These are phyloP conservation scores for Galago senegalensis DNA, from an alignment of 2,797 vertebrate species.

Conservation along the genomic window DNA sequence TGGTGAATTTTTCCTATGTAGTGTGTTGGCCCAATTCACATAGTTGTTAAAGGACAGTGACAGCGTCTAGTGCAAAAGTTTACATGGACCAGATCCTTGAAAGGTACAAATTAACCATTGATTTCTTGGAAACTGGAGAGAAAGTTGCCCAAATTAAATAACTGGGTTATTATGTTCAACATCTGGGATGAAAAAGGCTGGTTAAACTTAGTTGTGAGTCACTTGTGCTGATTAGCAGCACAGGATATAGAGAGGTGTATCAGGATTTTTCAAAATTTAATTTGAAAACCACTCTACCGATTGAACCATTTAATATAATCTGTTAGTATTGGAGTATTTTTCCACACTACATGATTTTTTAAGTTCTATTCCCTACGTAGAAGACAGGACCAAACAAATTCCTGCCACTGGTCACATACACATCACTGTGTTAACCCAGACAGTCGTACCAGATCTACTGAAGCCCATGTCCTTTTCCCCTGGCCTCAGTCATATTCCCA, in stretches of 20 bases:
- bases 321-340: not conserved
- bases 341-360: not conserved
- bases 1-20: not conserved
- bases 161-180: not conserved
- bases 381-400: not conserved
- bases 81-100: not conserved
- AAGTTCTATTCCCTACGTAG: not conserved
- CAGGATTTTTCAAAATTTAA: constrained; percentile 11
- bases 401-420: not conserved
- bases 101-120: not conserved
- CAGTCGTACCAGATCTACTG: not conserved
- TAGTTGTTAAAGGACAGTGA: constrained; percentile 14
- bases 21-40: not conserved
- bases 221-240: not conserved
- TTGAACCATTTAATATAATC: constrained; percentile 14
- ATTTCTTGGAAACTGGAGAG: not conserved
- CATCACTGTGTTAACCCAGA: not conserved
- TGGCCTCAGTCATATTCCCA: not conserved
- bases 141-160: not conserved
- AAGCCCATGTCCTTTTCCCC: not conserved
- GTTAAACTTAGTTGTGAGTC: constrained; percentile 45
- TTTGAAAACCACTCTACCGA: constrained; percentile 25
- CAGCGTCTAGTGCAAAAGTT: constrained; percentile 21
- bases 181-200: not conserved
- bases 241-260: not conserved